phyloP scores from a whole-genome alignment of 2,888 invertebrate species.

The Spilosoma lubricipeda region DNA sequence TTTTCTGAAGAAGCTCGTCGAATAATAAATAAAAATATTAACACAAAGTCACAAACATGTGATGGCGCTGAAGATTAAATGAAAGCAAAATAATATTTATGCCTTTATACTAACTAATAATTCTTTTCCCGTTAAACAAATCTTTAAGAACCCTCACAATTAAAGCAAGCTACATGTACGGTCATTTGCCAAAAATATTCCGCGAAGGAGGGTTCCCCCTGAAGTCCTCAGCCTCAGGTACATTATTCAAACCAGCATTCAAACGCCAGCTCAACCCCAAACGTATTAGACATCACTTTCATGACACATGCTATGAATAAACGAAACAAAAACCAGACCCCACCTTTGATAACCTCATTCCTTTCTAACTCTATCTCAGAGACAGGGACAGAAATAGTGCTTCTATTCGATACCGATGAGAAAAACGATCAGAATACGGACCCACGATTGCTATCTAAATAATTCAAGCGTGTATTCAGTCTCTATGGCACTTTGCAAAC shows the following conservation, averaged over 20 bases:
- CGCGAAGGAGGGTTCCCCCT: conserved; percentile 36
- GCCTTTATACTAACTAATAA: not conserved
- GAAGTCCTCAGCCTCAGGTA: conserved; percentile 43
- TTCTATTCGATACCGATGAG: conserved; percentile 77
- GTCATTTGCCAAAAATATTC: conserved; percentile 37
- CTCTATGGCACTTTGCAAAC: conserved; percentile 66
- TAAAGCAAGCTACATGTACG: conserved; percentile 11
- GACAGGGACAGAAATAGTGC: conserved; percentile 56
- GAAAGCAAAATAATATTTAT: not conserved
- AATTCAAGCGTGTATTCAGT: conserved; percentile 81
- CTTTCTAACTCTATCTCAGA: conserved; percentile 49
- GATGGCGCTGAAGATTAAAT: not conserved
- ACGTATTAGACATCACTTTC: conserved; percentile 74
- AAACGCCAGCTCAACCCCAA: conserved; percentile 68
- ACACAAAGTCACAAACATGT: not conserved
- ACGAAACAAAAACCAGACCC: conserved; percentile 56
- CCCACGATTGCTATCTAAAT: conserved; percentile 84
- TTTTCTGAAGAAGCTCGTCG: too few relatives aligned
- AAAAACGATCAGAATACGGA: conserved; percentile 83
- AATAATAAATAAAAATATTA: too few relatives aligned
- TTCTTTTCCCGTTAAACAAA: not conserved
- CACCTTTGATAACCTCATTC: conserved; percentile 56
- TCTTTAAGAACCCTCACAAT: conserved; percentile 12
- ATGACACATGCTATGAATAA: conserved; percentile 75
- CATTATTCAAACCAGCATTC: conserved; percentile 67